Evolutionary conservation across 2,888 invertebrate species (phyloP).

Genomic region (Ophion ventricosus): DNA sequence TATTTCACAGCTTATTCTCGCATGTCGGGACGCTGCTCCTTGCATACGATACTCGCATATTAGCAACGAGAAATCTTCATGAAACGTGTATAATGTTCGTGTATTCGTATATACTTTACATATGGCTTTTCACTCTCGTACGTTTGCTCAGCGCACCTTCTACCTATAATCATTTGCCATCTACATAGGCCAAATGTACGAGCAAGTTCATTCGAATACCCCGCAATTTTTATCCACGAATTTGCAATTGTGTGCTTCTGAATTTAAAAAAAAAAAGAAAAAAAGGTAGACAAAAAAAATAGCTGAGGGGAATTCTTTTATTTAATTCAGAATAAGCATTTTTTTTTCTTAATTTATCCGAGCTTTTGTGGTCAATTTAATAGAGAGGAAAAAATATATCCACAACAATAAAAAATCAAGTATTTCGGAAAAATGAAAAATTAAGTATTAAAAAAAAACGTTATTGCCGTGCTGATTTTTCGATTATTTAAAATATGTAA

Average conservation of each 20-base stretch:
- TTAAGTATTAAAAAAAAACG: too few species aligned
- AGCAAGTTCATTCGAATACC: neutral
- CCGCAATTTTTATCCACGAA: neutral
- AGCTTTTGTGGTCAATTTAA: too few species aligned
- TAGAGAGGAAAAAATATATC: too few species aligned
- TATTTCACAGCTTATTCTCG: constrained; percentile 56
- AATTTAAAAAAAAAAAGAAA: neutral
- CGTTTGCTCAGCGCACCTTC: neutral
- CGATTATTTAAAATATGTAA: too few species aligned
- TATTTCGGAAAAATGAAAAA: too few species aligned
- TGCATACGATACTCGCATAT: constrained; percentile 47
- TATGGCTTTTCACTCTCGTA: constrained; percentile 42
- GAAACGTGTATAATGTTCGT: constrained; percentile 24
- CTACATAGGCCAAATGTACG: neutral
- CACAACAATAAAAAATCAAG: too few species aligned
- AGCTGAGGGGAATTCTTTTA: too few species aligned
- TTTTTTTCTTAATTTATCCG: too few species aligned
- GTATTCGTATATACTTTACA: constrained; percentile 19
- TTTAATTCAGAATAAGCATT: too few species aligned
- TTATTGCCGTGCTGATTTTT: too few species aligned
- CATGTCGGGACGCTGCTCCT: constrained; percentile 26
- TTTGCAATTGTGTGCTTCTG: neutral
- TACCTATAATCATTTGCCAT: constrained; percentile 1
- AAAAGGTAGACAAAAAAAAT: too few species aligned
- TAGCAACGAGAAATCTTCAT: constrained; percentile 57